Percentiles rank a stretch among this genome's conserved stretches.
These are phyloP conservation scores for Drosophila pallidifrons DNA, from an alignment of 1,140 invertebrate species.

Conservation along the genomic window DNA sequence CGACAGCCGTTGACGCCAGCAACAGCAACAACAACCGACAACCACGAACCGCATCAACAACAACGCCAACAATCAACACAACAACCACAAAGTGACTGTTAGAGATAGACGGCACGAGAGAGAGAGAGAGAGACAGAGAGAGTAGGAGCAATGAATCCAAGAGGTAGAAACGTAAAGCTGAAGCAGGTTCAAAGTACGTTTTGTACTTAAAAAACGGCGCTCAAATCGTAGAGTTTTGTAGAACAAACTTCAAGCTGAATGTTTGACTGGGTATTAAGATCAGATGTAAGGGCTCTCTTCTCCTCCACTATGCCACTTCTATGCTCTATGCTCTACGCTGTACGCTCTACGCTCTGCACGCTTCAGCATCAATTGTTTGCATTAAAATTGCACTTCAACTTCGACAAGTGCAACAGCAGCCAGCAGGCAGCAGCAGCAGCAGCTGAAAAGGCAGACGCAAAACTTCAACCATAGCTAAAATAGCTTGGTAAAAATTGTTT, in stretches of 20 bases:
- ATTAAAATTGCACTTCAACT: slow-evolving; percentile 81
- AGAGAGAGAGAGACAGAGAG: not conserved
- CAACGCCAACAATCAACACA: slow-evolving; percentile 43
- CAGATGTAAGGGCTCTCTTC: slow-evolving; percentile 44
- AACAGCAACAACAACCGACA: slow-evolving; percentile 48
- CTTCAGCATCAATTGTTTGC: slow-evolving; percentile 81
- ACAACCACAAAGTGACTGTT: slow-evolving; percentile 43
- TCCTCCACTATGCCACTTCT: not conserved
- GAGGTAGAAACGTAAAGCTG: slow-evolving; percentile 12
- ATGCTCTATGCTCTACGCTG: slow-evolving; percentile 35
- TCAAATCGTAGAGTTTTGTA: slow-evolving; percentile 17
- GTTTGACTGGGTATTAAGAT: slow-evolving; percentile 32
- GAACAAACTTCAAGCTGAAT: slow-evolving; percentile 18
- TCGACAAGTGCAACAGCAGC: slow-evolving; percentile 66
- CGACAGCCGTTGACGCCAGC: slow-evolving; percentile 56
- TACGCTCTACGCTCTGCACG: slow-evolving; percentile 65
- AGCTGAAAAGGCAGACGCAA: slow-evolving; percentile 48
- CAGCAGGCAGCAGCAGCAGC: slow-evolving; percentile 11
- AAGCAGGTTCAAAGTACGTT: slow-evolving; percentile 40
- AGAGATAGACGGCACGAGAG: slow-evolving; percentile 3
- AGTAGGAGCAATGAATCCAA: too few relatives aligned
- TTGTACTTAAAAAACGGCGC: slow-evolving; percentile 18
- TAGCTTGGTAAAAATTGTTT: slow-evolving; percentile 74
- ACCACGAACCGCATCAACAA: slow-evolving; percentile 59
- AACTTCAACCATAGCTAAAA: slow-evolving; percentile 73